Conservation (phyloP, 1,140 invertebrate species). For the Drosophila sturtevanti region DNA sequence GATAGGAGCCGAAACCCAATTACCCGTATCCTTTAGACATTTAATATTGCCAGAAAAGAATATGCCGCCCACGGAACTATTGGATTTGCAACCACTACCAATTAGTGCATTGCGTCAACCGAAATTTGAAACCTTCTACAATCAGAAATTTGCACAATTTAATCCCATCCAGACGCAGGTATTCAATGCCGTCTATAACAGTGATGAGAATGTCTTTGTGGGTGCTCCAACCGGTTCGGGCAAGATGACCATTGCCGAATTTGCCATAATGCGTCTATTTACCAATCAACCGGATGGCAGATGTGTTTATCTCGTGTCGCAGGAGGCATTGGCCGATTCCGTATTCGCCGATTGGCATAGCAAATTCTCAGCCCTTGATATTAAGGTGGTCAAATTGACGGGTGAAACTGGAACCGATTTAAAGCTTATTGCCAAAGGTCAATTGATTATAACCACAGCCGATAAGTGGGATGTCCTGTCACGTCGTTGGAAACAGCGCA, state of each 20-base stretch:
- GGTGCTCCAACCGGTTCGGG: conserved; percentile 98
- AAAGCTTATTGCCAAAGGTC: conserved; percentile 95
- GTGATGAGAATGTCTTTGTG: conserved; percentile 99
- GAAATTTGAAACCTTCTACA: conserved; percentile 93
- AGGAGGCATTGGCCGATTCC: conserved; percentile 95
- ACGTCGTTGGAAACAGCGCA: conserved; percentile 98
- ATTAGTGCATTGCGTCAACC: conserved; percentile 92
- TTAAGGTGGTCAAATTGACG: conserved; percentile 92
- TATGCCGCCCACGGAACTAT: conserved; percentile 97
- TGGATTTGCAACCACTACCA: conserved; percentile 98
- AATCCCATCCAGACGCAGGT: conserved; percentile 99
- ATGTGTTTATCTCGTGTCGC: conserved; percentile 97
- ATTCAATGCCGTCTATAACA: conserved; percentile 99
- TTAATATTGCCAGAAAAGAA: conserved; percentile 99
- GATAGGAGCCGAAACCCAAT: conserved; percentile 96
- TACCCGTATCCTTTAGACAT: conserved; percentile 99
- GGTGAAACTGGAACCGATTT: conserved; percentile 99
- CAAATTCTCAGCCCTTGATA: conserved; percentile 91
- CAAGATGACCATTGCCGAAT: conserved; percentile 98
- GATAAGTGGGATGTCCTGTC: conserved; percentile 99
- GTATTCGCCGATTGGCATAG: conserved; percentile 95
- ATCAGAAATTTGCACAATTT: conserved; percentile 94
- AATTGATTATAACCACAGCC: conserved; percentile 97
- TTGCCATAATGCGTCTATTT: conserved; percentile 96
- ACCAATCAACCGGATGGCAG: conserved; percentile 87